Evolutionary conservation across 2,797 vertebrate species (phyloP), one percentile per base, ranked within the genome.

Genomic region (Smutsia temminckii): DNA sequence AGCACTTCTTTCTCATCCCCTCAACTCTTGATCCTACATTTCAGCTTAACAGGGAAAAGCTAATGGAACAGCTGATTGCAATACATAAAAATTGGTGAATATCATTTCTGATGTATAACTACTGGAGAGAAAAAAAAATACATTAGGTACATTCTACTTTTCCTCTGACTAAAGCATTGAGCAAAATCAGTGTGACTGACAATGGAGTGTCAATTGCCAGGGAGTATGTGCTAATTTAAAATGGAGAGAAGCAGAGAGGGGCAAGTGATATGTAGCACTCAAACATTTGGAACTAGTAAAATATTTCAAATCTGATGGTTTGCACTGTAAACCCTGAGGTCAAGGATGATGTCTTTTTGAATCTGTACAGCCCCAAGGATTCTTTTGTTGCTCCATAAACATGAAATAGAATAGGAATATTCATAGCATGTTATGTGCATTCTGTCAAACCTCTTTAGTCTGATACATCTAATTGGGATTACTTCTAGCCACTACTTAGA

Each of bases 341-440:
- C 63, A 95, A 18, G 37, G 96, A 84, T 78, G 66, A 83, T 93
- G 61, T 64, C 20, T 63, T 92, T 96, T 94, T 89, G 16, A 93
- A 89, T 95, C 46, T 87, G 27, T 77, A 55, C 34, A 94, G 74
- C 66, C 40, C 89, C 37, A 49, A 66, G 57, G 64, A 89, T 80
- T 81, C 74, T 71, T 2, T 32, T 85, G 59, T 63, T 89, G n/a
- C 23, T 91, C 61, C 25, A 91, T 74, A 89, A 64, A 72, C 83
- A 93, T 94, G 51, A 97, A 95, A 93, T 90, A 81, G 92, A 94
- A 91, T 72, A 66, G 49, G 64, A 93, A 91, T 93, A 96, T 85
- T 89, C 93, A 85, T 42, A 81, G 78, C 57, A 78, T 75, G 14
- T 77, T 68, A 23, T 88, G 40, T 79, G 83, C 25, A 86, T 79